phyloP scores from a whole-genome alignment of 2,888 invertebrate genomes.

The Pyrgus malvae region DNA sequence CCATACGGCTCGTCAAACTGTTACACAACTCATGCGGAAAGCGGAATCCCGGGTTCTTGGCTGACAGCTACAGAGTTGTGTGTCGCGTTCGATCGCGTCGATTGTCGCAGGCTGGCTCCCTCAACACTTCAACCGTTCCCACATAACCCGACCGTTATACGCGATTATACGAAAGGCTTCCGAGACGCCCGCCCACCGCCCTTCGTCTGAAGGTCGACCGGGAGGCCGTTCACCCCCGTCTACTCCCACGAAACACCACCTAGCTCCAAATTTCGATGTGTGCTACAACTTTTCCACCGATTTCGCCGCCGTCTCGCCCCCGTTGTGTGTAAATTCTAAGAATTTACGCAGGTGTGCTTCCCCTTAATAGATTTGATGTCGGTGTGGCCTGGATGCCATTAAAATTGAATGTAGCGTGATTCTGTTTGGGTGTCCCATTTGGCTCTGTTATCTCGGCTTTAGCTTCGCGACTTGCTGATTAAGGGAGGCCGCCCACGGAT shows the following conservation, averaged over 20 bases:
- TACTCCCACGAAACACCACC: conserved; percentile 38
- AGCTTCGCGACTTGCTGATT: conserved; percentile 7
- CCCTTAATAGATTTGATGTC: conserved; percentile 19
- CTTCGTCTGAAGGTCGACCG: conserved; percentile 73
- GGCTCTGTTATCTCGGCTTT: conserved; percentile 4
- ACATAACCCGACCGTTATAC: conserved; percentile 33
- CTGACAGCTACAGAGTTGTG: too few relatives aligned
- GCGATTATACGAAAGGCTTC: conserved; percentile 48
- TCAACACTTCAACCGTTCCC: conserved; percentile 29
- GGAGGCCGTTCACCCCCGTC: conserved; percentile 66
- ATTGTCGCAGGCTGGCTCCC: neutral
- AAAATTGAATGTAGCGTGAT: conserved; percentile 21
- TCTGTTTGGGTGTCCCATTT: conserved; percentile 18
- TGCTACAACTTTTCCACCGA: conserved; percentile 22
- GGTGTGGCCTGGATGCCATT: conserved; percentile 12
- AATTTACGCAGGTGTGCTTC: conserved; percentile 20
- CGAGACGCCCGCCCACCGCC: conserved; percentile 57
- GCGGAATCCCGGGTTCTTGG: too few relatives aligned
- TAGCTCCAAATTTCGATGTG: conserved; percentile 31
- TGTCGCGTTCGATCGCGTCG: neutral
- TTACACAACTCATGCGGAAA: too few relatives aligned
- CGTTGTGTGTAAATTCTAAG: conserved; percentile 17
- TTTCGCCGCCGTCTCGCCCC: neutral
- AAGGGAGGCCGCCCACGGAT: conserved; percentile 2
- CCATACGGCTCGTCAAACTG: too few relatives aligned